Conservation (phyloP, 1,140 invertebrate species). For the Drosophila cardini region DNA sequence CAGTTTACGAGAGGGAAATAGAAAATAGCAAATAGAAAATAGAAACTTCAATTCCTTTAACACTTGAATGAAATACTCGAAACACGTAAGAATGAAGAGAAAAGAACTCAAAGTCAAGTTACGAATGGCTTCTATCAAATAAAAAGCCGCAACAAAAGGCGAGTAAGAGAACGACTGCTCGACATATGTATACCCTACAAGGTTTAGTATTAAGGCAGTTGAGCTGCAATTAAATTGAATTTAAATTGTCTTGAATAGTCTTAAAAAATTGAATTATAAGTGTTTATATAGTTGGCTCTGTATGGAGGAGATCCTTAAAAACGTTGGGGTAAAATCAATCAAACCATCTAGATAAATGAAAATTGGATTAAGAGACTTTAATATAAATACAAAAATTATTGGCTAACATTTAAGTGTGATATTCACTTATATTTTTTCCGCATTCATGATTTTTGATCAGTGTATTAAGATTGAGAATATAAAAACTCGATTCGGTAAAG, state of each 20-base stretch:
- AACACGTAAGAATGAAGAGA: constrained; percentile 37
- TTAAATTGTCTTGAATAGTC: no score
- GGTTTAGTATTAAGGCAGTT: not conserved
- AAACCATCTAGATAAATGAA: no score
- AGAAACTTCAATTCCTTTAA: constrained; percentile 60
- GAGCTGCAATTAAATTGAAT: not conserved
- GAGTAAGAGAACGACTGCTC: not conserved
- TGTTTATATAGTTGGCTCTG: no score
- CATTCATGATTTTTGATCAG: not conserved
- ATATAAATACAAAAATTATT: no score
- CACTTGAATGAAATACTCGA: constrained; percentile 43
- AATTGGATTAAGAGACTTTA: no score
- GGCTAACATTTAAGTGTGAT: no score
- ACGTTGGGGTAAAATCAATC: no score
- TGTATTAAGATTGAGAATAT: no score
- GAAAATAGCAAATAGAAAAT: not conserved
- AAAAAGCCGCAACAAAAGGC: constrained; percentile 37
- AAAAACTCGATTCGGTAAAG: no score
- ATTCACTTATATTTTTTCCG: no score
- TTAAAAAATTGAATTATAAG: no score
- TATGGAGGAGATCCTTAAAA: no score
- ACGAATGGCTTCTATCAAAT: constrained; percentile 40
- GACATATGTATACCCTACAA: constrained; percentile 1
- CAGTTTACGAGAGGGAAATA: constrained; percentile 22
- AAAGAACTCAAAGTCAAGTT: constrained; percentile 48